Conservation (phyloP, 2,113 vertebrate species). For the Sphyrna mokarran region DNA sequence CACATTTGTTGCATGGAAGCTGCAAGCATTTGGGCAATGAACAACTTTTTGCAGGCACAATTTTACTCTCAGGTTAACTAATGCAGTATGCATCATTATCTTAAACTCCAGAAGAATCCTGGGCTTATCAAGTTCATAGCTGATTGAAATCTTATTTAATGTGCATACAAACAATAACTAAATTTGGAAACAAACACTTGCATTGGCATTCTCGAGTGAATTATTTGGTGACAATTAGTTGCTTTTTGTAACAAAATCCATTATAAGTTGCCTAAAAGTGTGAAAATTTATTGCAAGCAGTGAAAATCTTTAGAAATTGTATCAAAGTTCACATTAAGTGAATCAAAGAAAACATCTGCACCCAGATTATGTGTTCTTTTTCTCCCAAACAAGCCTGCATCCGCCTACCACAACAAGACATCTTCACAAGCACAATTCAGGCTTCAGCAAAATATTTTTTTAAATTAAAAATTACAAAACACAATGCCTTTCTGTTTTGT, state of each 20-base stretch:
- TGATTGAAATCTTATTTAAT: background rate
- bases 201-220: background rate
- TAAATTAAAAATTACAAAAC: background rate
- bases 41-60: background rate
- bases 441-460: background rate
- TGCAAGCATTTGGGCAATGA: background rate
- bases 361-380: background rate
- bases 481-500: background rate
- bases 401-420: background rate
- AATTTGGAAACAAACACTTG: background rate
- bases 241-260: background rate
- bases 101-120: background rate
- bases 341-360: conserved; percentile 25
- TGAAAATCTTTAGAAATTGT: background rate
- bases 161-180: background rate
- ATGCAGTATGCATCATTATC: background rate
- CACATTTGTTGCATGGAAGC: background rate
- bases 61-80: background rate
- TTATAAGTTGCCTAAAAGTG: background rate
- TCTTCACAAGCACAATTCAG: background rate
- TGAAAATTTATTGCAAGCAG: background rate
- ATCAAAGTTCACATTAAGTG: conserved; percentile 1
- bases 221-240: background rate
- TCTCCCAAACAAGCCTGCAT: background rate
- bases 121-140: background rate